Conservation (phyloP, 2,888 invertebrate species). For the Caenorhabditis sinica region DNA sequence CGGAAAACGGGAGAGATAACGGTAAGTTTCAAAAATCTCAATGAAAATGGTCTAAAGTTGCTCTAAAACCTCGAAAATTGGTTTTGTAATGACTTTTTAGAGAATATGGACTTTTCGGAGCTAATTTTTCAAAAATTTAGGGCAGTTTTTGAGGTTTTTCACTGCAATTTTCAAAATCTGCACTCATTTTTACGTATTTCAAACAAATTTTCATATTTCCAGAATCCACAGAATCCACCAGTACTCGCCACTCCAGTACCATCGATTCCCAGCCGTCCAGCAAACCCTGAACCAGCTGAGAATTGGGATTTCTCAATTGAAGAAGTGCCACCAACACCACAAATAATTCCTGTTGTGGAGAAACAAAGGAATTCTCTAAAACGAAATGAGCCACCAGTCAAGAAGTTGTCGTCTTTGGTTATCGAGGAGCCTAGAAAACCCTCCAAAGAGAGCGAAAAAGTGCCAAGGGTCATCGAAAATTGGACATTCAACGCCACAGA, state of each 20-base stretch:
- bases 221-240: constrained; percentile 1
- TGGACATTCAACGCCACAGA: constrained; percentile 9
- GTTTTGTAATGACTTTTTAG: too few relatives aligned
- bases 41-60: background rate
- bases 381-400: background rate
- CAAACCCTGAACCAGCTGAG: background rate
- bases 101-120: too few relatives aligned
- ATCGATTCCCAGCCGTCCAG: background rate
- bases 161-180: background rate
- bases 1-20: constrained; percentile 36
- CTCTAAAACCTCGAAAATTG: background rate
- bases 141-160: too few relatives aligned
- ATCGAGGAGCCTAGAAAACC: constrained; percentile 2
- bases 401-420: background rate
- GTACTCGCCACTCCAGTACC: background rate
- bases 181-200: background rate
- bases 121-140: too few relatives aligned
- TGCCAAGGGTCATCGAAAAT: background rate
- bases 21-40: background rate
- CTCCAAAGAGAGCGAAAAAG: too few relatives aligned
- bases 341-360: background rate
- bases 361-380: background rate
- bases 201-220: background rate
- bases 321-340: background rate
- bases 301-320: constrained; percentile 43